Base-by-base conservation (phyloP, 2,888 invertebrate species). In the Linyphia triangularis region DNA sequence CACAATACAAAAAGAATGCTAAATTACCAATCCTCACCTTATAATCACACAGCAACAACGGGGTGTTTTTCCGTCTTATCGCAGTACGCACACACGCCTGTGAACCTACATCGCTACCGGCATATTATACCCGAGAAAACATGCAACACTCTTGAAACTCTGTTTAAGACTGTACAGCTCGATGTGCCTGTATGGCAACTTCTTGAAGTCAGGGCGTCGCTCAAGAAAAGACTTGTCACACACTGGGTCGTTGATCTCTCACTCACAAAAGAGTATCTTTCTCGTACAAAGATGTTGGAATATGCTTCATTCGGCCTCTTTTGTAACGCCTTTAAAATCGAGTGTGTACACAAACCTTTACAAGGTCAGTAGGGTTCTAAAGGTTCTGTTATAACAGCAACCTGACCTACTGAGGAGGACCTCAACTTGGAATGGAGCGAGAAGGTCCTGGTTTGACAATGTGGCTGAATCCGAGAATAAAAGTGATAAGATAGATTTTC, bases 301-400 rank as follows among this genome's bases (percentile, higher is more conserved):
- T 84, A 63, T 65, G 75, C 59, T 67, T 57, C 43, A 19, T 30
- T 37, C 84, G 84, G 67, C 84, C 84, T 84, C 75, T 67, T 75
- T 77, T 28, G 57, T 19, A 57, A 67, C 75, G 75, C 84, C 84
- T 75, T 67, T 30, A 16, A 28, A 28, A 82, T 40, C 51, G 61
- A 77, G 26, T 77, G 26, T 51, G 73, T 37, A 81, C 37, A 22
- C 30, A 67, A 59, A 65, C 16, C 59, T n/a, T 30, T 22, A 63
- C 82, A 82, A 82, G 82, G 82, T 82, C 82, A 28, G 22, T 37
- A 72, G 72, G 51, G 70, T 16, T 13, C 72, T 72, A 63, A 70
- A 59, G 72, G 61, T 72, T 19, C 4, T 70, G 33, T 69, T 69
- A 81, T 81, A 69, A 59, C 24, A 9, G 69, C 28, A 13, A n/a